phyloP scores from a whole-genome alignment of 2,797 vertebrate species.

The Etheostoma nigrum region DNA sequence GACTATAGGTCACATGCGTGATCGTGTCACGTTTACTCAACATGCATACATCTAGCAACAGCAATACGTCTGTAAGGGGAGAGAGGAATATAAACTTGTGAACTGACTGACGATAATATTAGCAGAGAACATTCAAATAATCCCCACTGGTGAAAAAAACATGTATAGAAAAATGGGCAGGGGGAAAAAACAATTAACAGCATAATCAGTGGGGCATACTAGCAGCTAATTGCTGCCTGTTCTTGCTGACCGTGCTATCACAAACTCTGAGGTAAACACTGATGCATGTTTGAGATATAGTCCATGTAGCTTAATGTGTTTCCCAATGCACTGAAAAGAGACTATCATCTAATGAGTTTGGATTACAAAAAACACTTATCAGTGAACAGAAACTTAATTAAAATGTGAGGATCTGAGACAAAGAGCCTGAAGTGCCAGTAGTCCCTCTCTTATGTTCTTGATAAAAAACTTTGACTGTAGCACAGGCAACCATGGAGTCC shows the following conservation, averaged over 20 bases:
- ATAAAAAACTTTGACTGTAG: conserved; percentile 30
- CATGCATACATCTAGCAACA: too few relatives aligned
- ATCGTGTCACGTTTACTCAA: too few relatives aligned
- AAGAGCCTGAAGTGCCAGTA: conserved; percentile 22
- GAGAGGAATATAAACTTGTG: too few relatives aligned
- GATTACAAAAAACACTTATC: conserved; percentile 48
- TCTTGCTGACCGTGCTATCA: conserved; percentile 52
- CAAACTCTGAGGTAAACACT: conserved; percentile 37
- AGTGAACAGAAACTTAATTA: conserved; percentile 29
- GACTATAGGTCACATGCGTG: too few relatives aligned
- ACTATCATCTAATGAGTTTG: conserved; percentile 63
- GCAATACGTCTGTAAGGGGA: too few relatives aligned
- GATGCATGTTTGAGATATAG: conserved; percentile 60
- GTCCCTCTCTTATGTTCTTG: conserved; percentile 29
- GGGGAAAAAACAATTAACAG: conserved; percentile 46
- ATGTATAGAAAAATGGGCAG: conserved; percentile 25
- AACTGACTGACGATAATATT: conserved; percentile 27
- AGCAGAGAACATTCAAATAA: conserved; percentile 39
- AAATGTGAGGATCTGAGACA: conserved; percentile 54
- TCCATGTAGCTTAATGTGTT: conserved; percentile 55
- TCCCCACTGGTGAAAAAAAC: conserved; percentile 34
- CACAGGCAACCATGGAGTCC: neutral
- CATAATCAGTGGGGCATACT: conserved; percentile 44
- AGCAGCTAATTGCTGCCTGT: conserved; percentile 59
- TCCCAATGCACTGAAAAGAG: conserved; percentile 20